These are phyloP conservation scores for Neofelis nebulosa DNA, from an alignment of 2,113 vertebrate genomes.

Conservation along the genomic window DNA sequence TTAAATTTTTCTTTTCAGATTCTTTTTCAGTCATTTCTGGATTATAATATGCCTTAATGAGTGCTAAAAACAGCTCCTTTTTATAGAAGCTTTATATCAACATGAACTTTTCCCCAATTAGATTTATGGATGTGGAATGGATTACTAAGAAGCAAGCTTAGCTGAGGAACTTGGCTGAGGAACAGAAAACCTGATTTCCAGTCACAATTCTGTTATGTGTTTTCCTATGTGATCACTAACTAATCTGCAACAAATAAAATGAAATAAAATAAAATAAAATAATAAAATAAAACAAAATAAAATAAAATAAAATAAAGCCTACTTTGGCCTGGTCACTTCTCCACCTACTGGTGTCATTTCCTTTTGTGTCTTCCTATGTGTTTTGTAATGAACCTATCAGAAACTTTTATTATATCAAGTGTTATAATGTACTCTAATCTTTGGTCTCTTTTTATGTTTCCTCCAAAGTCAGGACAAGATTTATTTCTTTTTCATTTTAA, in stretches of 20 bases:
- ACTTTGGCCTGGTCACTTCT: background rate
- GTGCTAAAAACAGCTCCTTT: conserved; percentile 13
- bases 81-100: conserved; percentile 35
- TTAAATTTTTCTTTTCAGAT: background rate
- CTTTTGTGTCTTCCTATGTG: background rate
- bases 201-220: background rate
- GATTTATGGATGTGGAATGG: background rate
- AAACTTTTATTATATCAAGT: background rate
- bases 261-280: background rate
- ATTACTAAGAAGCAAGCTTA: conserved; percentile 47
- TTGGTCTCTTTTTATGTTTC: conserved; percentile 3
- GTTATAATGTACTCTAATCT: background rate
- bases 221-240: background rate
- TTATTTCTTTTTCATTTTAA: conserved; percentile 12
- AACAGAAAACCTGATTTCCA: conserved; percentile 16
- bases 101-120: conserved; percentile 16
- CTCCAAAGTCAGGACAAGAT: background rate
- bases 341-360: background rate
- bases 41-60: conserved; percentile 41
- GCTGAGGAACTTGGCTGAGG: background rate
- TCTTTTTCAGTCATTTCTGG: conserved; percentile 20
- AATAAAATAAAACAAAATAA: background rate
- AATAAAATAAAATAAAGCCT: no score
- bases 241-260: background rate
- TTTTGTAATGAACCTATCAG: background rate